Percentiles rank a stretch among this genome's conserved stretches.
These are phyloP conservation scores for Bovichtus diacanthus DNA, from an alignment of 2,797 vertebrate genomes.

Conservation along the genomic window DNA sequence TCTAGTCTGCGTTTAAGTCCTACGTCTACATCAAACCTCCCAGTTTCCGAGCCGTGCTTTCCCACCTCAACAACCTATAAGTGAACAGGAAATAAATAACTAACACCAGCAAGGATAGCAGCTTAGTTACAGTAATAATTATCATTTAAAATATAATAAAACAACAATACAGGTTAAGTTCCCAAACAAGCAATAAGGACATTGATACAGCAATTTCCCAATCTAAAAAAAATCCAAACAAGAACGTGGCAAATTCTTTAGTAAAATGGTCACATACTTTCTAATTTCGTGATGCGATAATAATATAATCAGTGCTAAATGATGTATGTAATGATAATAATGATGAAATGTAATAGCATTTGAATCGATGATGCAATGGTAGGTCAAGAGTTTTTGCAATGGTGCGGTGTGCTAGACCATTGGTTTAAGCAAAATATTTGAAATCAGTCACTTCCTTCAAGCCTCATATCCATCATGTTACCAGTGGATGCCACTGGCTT, in stretches of 20 bases:
- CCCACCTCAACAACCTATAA: background rate
- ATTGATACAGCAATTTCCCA: background rate
- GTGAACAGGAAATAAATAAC: background rate
- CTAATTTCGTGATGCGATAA: background rate
- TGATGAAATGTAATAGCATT: background rate
- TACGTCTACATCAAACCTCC: background rate
- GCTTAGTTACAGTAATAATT: background rate
- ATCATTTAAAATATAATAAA: background rate
- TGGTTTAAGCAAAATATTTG: background rate
- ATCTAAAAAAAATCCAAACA: background rate
- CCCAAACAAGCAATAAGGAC: background rate
- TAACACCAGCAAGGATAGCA: background rate
- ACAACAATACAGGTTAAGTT: background rate
- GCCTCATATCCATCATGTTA: background rate
- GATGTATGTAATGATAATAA: too few species aligned
- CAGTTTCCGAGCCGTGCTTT: background rate
- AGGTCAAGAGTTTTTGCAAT: background rate
- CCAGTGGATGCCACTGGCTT: background rate
- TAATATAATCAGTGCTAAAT: background rate
- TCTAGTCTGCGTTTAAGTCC: background rate
- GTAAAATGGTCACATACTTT: background rate
- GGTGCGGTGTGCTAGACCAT: background rate
- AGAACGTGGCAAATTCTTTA: background rate
- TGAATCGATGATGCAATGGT: too few species aligned
- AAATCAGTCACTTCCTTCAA: constrained; percentile 1